Conservation (phyloP, 2,888 invertebrate genomes). For the Gortyna flavago region DNA sequence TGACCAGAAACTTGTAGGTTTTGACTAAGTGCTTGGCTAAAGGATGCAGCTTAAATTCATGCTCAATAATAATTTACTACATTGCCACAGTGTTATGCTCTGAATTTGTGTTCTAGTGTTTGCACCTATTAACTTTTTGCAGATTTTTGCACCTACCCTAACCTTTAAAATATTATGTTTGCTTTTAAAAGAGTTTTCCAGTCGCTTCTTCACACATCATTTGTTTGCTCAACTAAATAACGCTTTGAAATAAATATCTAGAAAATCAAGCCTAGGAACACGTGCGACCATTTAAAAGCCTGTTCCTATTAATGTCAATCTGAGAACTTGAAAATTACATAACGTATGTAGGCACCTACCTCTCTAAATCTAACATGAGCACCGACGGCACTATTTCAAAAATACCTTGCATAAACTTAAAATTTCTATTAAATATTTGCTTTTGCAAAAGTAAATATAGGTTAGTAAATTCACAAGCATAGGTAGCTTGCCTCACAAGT, state of each 20-base stretch:
- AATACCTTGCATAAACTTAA: slow-evolving; percentile 17
- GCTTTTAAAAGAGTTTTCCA: neutral
- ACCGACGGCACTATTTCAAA: slow-evolving; percentile 7
- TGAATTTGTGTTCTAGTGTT: too few relatives aligned
- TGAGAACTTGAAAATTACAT: slow-evolving; percentile 31
- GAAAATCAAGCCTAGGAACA: neutral
- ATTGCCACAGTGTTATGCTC: neutral
- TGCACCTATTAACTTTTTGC: neutral
- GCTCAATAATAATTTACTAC: neutral
- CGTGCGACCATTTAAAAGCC: slow-evolving; percentile 14
- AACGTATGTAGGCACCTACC: neutral
- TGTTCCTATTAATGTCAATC: slow-evolving; percentile 19
- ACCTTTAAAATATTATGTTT: neutral
- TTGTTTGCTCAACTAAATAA: neutral
- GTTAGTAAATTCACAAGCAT: slow-evolving; percentile 8
- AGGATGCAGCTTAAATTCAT: neutral
- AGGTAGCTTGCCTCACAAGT: slow-evolving; percentile 20
- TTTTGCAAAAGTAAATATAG: slow-evolving; percentile 23
- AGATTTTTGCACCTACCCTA: neutral
- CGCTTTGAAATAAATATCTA: neutral
- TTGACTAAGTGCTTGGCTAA: neutral
- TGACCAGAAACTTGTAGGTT: neutral
- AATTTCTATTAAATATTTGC: neutral
- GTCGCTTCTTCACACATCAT: neutral
- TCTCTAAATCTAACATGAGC: neutral